Base-by-base conservation (phyloP, 2,797 vertebrate species). In the Sternotherus odoratus region DNA sequence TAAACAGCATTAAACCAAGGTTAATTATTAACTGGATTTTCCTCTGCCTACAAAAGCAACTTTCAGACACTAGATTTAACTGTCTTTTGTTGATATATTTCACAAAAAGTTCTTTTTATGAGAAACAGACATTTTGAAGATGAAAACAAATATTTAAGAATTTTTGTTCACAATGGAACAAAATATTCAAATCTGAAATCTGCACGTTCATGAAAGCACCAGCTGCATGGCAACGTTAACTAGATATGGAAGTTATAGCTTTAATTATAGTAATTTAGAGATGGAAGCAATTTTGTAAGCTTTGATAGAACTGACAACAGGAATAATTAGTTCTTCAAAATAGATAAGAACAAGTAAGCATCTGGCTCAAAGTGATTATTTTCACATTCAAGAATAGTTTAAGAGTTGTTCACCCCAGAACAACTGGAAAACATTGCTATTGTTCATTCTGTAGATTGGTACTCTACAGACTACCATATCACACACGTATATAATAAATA, bases 241-340 rank as follows among this genome's bases (percentile, higher is more conserved):
- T 97, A 93, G 96, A 97, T 96, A 97, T 94, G 97, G 97, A 98
- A 97, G 97, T 97, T 98, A 97, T 94, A 88, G 93, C 95, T 93
- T 97, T 98, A 98, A 98, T 98, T 98, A 98, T 97, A 97, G 97
- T 98, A 98, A 98, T 98, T 98, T 96, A 96, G 97, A 96, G 95
- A 96, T 97, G 97, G 97, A 98, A 98, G 96, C 95, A 95, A 97
- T 97, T 98, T 95, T 90, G 85, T 92, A 93, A 97, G 96, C 96
- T 97, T 91, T 95, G 95, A 92, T 90, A 88, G 89, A 92, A 96
- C 95, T 95, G 96, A 97, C 95, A 92, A 96, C 95, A 97, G 95
- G 96, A 97, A 97, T 96, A 98, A 98, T 98, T 98, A 98, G 91
- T 95, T 96, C 96, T 97, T 96, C 94, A 96, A 97, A 98, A 97